phyloP scores from a whole-genome alignment of 2,113 vertebrate genomes.

The Dolichotis patagonum region DNA sequence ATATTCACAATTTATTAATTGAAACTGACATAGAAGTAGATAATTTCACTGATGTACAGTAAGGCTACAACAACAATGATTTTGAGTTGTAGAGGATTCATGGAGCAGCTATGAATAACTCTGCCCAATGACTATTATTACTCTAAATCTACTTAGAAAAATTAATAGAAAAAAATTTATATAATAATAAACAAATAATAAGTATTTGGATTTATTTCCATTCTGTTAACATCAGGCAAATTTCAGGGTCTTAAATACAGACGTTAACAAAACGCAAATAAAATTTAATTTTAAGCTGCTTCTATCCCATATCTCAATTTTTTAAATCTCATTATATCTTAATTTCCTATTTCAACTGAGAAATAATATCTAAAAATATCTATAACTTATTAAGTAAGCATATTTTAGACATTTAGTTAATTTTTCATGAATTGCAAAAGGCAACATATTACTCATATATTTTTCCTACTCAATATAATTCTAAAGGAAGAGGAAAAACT shows the following conservation, averaged over 20 bases:
- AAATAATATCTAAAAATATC: not conserved
- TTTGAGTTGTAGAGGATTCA: not conserved
- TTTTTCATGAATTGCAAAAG: not conserved
- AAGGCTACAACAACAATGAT: not conserved
- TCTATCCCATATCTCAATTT: not conserved
- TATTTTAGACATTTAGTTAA: not conserved
- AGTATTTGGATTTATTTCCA: not conserved
- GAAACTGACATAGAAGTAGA: not conserved
- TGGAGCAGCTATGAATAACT: not conserved
- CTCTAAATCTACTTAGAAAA: not conserved
- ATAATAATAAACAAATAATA: not conserved
- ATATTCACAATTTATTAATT: not conserved
- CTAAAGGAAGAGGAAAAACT: not conserved
- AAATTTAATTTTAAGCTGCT: not conserved
- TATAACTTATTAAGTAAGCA: not conserved
- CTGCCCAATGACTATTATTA: not conserved
- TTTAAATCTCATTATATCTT: not conserved
- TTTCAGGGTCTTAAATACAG: not conserved
- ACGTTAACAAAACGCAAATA: not conserved
- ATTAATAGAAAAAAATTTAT: not conserved
- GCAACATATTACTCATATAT: not conserved
- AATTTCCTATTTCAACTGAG: not conserved
- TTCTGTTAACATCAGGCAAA: not conserved
- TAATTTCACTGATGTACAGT: not conserved
- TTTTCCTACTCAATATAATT: not conserved